phyloP scores from a whole-genome alignment of 2,113 vertebrate species.

The human (Homo sapiens) region GRCh38 chr15:95887501-95888000 shows the following conservation, averaged over 20 bases:
- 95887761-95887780: neutral
- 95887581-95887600: neutral
- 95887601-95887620: neutral
- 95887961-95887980: constrained; percentile 67
- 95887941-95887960: constrained; percentile 73
- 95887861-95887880: constrained; percentile 69
- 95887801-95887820: constrained; percentile 17
- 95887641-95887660: neutral
- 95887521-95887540: constrained; percentile 31
- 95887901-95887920: constrained; percentile 75
- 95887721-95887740: constrained; percentile 41
- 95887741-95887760: neutral
- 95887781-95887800: constrained; percentile 54
- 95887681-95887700: neutral
- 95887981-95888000: constrained; percentile 64
- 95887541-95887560: neutral
- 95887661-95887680: neutral
- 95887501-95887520: neutral
- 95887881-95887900: constrained; percentile 74
- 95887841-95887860: constrained; percentile 72
- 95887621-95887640: neutral
- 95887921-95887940: constrained; percentile 68
- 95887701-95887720: constrained; percentile 29
- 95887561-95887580: neutral
- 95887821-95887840: constrained; percentile 77